Base-by-base conservation (phyloP, 2,888 invertebrate species). In the Watsonalla cultraria region DNA sequence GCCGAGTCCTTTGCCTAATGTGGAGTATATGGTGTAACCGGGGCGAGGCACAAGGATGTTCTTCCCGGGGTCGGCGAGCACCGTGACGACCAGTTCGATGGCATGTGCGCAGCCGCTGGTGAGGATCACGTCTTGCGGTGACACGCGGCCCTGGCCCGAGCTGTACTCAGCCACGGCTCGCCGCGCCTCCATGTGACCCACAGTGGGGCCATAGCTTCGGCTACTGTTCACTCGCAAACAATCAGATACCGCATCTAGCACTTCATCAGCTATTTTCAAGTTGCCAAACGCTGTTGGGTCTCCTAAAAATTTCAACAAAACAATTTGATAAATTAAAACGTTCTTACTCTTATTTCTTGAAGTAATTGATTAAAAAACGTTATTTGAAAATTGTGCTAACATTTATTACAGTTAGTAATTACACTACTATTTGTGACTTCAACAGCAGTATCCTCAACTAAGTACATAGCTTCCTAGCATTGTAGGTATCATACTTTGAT, bases 261-360 rank as follows among this genome's bases (percentile, higher is more conserved):
- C 93, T 80, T 95, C 95, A 58, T 93, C 92, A 0, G 97, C 93
- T 5, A 97, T 95, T 63, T 93, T 93, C 14, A 99, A 90, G 82
- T 99, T 98, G 24, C 98, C 98, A 83, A 98, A 98, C 46, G 94
- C 94, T 7, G 98, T 98, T 4, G 99, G 99, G 84, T 99, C 99
- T 70, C 98, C 98, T 97, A 78, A 52, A 74, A 70, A 53, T 45
- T 24, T 33, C 6, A 47, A 47, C 8, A 42, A n/a, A n/a, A n/a
- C n/a, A n/a, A n/a, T n/a, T n/a, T n/a, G n/a, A n/a, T n/a, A n/a
- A n/a, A n/a, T n/a, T n/a, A n/a, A n/a, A n/a, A n/a, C n/a, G n/a
- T n/a, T n/a, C n/a, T n/a, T 42, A 9, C 42, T 7, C 42, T 11
- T 42, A 11, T 42, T 42, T 42, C 42, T 42, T 9, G 11, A 42